Percentiles rank a stretch among this genome's conserved stretches.
Evolutionary conservation across 2,113 vertebrate genomes (phyloP).

Genomic region (Calyptommatus sinebrachiatus): DNA sequence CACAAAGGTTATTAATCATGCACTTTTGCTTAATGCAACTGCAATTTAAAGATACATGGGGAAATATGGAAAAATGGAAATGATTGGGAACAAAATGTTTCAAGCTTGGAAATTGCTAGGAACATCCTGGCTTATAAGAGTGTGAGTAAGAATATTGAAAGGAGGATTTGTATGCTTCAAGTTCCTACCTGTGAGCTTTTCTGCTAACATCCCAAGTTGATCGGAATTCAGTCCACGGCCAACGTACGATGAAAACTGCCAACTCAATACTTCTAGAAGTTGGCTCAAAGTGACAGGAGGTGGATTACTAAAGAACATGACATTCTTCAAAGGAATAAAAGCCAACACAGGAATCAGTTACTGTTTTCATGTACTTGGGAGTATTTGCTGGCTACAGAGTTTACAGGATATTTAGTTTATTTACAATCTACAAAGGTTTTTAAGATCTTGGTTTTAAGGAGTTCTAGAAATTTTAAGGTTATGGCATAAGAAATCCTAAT

Average conservation of each 20-base stretch:
- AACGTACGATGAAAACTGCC: slow-evolving; percentile 92
- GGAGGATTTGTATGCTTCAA: not conserved
- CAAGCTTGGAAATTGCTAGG: too few species aligned
- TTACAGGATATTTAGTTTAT: too few species aligned
- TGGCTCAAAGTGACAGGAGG: slow-evolving; percentile 84
- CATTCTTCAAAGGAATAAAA: slow-evolving; percentile 77
- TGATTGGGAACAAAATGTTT: too few species aligned
- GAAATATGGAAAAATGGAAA: too few species aligned
- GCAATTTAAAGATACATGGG: too few species aligned
- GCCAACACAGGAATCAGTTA: slow-evolving; percentile 4
- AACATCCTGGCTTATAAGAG: slow-evolving; percentile 14
- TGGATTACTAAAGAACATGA: slow-evolving; percentile 89
- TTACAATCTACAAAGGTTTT: too few species aligned
- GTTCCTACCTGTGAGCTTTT: slow-evolving; percentile 86
- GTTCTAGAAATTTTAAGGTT: too few species aligned
- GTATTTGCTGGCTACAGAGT: not conserved
- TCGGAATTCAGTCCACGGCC: slow-evolving; percentile 90
- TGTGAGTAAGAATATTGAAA: not conserved
- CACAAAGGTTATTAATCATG: too few species aligned
- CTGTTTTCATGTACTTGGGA: not conserved
- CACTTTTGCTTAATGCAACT: too few species aligned
- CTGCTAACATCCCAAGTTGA: slow-evolving; percentile 90
- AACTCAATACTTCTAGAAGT: slow-evolving; percentile 92
- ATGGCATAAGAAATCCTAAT: too few species aligned
- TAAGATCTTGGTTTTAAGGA: too few species aligned